Percentiles rank a stretch among this genome's conserved stretches.
These are phyloP conservation scores for Harpagoxenus sublaevis DNA, from an alignment of 2,888 invertebrate genomes.

Conservation along the genomic window DNA sequence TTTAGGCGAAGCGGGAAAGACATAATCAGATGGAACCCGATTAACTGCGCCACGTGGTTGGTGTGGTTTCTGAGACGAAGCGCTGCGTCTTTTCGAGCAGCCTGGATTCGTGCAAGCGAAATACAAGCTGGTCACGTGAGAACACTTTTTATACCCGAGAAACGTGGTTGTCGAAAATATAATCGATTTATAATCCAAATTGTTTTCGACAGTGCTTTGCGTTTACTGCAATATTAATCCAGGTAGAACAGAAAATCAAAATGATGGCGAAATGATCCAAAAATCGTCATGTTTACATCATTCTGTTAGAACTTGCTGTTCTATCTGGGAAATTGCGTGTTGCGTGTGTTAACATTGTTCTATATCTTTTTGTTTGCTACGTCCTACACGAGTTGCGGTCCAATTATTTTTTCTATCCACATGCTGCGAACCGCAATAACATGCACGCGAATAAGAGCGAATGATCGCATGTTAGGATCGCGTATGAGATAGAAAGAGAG, in stretches of 20 bases:
- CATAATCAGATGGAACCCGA: not conserved
- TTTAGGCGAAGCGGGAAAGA: not conserved
- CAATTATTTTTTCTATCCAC: conserved; percentile 2
- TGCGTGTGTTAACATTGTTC: not conserved
- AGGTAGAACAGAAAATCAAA: no score
- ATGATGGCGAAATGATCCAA: no score
- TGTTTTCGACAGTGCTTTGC: not conserved
- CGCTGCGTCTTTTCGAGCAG: not conserved
- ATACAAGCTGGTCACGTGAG: not conserved
- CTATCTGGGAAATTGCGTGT: no score
- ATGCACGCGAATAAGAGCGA: conserved; percentile 68
- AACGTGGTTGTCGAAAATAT: not conserved
- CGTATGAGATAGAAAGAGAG: conserved; percentile 43
- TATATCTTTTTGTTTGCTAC: not conserved
- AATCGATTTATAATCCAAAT: not conserved
- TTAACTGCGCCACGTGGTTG: not conserved
- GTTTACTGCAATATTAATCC: not conserved
- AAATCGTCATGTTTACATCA: no score
- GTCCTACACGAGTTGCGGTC: not conserved
- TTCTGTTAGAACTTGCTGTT: no score
- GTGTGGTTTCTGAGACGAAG: not conserved
- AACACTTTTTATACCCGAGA: not conserved
- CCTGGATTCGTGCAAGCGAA: no score
- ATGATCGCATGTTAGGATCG: conserved; percentile 62
- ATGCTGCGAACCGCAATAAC: conserved; percentile 44